Evolutionary conservation across 2,888 invertebrate genomes (phyloP).

Genomic region (Tryphoninae sp.): DNA sequence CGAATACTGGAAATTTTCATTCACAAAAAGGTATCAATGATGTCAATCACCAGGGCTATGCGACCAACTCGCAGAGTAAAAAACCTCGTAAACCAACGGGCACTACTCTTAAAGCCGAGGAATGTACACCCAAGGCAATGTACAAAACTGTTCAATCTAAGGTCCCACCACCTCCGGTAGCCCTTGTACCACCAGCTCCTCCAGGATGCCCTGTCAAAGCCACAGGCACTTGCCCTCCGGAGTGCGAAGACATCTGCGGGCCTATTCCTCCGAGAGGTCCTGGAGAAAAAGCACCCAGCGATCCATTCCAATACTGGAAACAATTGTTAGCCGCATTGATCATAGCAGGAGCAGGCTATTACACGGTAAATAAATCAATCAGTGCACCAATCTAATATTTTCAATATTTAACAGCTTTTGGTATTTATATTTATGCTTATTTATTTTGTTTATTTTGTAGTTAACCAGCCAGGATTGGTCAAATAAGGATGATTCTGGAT

Average conservation of each 20-base stretch:
- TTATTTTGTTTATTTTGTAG: too few relatives aligned
- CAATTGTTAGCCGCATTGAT: conserved; percentile 75
- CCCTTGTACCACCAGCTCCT: conserved; percentile 4
- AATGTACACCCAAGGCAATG: conserved; percentile 71
- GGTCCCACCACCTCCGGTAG: conserved; percentile 58
- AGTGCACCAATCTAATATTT: too few relatives aligned
- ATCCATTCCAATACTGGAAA: conserved; percentile 74
- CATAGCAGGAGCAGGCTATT: conserved; percentile 74
- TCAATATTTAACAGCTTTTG: too few relatives aligned
- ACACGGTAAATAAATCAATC: conserved; percentile 40
- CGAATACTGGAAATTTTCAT: conserved; percentile 3
- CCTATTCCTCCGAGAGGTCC: conserved; percentile 60
- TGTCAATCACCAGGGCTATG: conserved; percentile 70
- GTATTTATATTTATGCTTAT: too few relatives aligned
- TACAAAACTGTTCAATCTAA: conserved; percentile 60
- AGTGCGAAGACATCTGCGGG: conserved; percentile 72
- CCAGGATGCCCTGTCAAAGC: conserved; percentile 31
- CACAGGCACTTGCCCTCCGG: conserved; percentile 69
- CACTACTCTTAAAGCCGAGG: conserved; percentile 74
- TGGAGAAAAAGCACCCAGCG: conserved; percentile 58
- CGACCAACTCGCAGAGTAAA: conserved; percentile 66
- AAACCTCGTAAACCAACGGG: conserved; percentile 70
- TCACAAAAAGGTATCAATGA: conserved; percentile 67
- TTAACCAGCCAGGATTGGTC: too few relatives aligned
- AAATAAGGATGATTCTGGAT: too few relatives aligned